Conservation (phyloP, 37 sponge, comb jelly and placozoan species). For the Axinella damicornis region DNA sequence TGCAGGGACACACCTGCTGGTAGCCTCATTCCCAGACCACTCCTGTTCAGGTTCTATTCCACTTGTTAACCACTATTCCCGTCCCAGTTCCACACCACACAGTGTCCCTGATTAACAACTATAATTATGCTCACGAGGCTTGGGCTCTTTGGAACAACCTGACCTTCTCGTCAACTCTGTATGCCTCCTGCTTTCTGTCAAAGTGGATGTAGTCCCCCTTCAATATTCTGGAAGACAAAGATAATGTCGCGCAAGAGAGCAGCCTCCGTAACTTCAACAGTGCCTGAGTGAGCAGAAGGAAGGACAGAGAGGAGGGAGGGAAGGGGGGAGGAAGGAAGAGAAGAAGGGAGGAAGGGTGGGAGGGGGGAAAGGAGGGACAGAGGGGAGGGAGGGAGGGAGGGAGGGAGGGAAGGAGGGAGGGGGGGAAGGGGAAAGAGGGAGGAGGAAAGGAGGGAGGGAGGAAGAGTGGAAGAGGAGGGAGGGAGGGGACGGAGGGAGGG, state of each 20-base stretch:
- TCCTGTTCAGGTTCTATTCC: background rate
- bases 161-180: conserved; percentile 66
- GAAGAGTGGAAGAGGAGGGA: background rate
- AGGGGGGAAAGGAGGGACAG: background rate
- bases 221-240: conserved; percentile 94
- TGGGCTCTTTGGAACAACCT: background rate
- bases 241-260: conserved; percentile 87
- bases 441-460: too few relatives aligned
- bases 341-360: background rate
- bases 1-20: background rate
- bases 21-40: background rate
- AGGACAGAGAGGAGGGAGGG: background rate
- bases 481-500: background rate
- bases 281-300: background rate
- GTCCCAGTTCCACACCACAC: too few relatives aligned
- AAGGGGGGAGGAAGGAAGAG: background rate
- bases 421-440: too few relatives aligned
- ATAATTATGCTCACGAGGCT: too few relatives aligned
- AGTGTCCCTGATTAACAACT: too few relatives aligned
- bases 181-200: conserved; percentile 58
- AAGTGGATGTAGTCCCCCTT: conserved; percentile 82
- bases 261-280: conserved; percentile 51
- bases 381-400: background rate
- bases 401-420: too few relatives aligned
- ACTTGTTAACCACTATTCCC: too few relatives aligned